Base-by-base conservation (phyloP, 53 echinoderm and acorn worm genomes). In the Glandiceps talaboti region DNA sequence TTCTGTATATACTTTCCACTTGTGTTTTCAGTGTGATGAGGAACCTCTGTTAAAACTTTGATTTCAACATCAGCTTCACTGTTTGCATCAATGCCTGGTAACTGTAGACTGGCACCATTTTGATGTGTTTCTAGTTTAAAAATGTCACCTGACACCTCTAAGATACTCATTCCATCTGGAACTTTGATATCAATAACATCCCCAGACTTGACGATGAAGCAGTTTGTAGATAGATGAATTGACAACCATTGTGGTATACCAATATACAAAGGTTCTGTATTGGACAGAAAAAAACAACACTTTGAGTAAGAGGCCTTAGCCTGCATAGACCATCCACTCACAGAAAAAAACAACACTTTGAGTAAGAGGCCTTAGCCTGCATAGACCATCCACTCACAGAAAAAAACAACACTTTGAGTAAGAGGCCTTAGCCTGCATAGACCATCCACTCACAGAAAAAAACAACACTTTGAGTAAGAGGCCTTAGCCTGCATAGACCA, bases 171-270 rank as follows among this genome's bases (percentile, higher is more conserved):
- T 1, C 79, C 81, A 29, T 87, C 82, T 1, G 89, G 89, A 28
- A 88, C 86, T 30, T 79, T 81, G 64, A 97, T 82, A 79, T 87
- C 79, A 74, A 97, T 77, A 31, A 80, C 83, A 64, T 93, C 89
- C 75, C 84, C 82, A 14, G 79, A 31, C 28, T 78, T 84, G 79
- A 97, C 64, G 30, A 87, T 73, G 82, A 81, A 88, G 86, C 87
- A 82, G 28, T 92, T 92, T 26, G 93, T 93, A 26, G 86, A 87
- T 14, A 97, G 82, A 32, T 77, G 82, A 30, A 97, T 73, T 81
- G 74, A 75, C 33, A 97, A 77, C 25, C 84, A 82, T 76, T 97
- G 93, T 1, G 93, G 91, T 32, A 96, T 82, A 33, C 99, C 99
- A 64, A 88, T 85, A 33, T 88, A 83, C 25, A 96, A 79, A 27